These are phyloP conservation scores for Apostichopus parvimensis DNA, from an alignment of 35 echinoderm and acorn worm species.

Conservation along the genomic window DNA sequence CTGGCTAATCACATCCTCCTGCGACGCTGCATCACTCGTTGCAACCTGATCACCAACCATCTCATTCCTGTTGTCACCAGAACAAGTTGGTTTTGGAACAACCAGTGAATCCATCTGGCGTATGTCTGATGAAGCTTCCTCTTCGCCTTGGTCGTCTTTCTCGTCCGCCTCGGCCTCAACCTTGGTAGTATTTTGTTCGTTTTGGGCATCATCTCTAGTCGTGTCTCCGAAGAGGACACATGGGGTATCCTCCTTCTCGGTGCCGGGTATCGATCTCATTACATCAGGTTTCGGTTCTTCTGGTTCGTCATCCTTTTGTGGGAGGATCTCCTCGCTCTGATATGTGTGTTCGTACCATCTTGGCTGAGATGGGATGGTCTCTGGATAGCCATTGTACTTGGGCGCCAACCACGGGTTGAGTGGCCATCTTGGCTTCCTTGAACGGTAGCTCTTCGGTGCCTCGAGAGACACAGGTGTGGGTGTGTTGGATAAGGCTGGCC, in stretches of 20 bases:
- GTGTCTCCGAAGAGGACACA: background rate
- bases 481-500: background rate
- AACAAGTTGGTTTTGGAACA: background rate
- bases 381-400: constrained; percentile 23
- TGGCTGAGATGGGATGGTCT: background rate
- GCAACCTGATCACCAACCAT: background rate
- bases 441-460: background rate
- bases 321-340: background rate
- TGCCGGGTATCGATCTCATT: too few species aligned
- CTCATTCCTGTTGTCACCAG: background rate
- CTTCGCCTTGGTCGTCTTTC: background rate
- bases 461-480: background rate
- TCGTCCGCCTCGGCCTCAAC: background rate
- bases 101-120: background rate
- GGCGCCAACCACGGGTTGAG: background rate
- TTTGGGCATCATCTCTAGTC: background rate
- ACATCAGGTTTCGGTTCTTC: background rate
- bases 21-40: background rate
- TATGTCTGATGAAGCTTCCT: background rate
- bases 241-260: too few species aligned
- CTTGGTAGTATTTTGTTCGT: background rate
- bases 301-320: background rate
- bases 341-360: background rate
- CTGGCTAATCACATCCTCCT: background rate
- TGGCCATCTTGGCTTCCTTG: constrained; percentile 1